Evolutionary conservation across 2,888 invertebrate species (phyloP), one percentile per base, ranked within the genome.

Genomic region (Luperina nickerlii): DNA sequence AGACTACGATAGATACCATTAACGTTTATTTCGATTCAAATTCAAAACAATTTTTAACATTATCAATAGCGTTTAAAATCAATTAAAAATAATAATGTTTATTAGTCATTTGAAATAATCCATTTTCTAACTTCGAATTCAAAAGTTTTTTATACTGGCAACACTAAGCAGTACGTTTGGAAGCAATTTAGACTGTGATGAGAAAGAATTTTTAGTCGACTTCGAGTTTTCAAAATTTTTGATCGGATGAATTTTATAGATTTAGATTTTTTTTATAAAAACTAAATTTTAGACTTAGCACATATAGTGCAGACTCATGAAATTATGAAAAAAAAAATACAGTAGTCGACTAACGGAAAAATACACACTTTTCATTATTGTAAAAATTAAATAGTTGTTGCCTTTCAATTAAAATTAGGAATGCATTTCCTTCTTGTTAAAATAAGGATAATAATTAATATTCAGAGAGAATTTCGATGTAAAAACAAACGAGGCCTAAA

Each of bases 111-210:
- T 72, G 38, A 75, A 71, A 87, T 80, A 84, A 62, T 78, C 69
- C 76, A 82, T 72, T 84, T 76, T 74, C 57, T 66, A 72, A 75
- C 60, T 72, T 75, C 51, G 20, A 20, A 66, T 78, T 86, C 71
- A 75, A 78, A 45, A 48, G 24, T 63, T 79, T 77, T 78, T 71
- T 79, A 76, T 69, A 86, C 57, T 83, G 76, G 89, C 78, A 83
- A 83, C 65, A 86, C 27, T 87, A n/a, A 82, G 63, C 51, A 76
- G 76, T 87, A 88, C 76, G 71, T 81, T 87, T 80, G 73, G 57
- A 88, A 85, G 86, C 70, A 88, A 89, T 89, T 80, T 88, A 83
- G 82, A 83, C 90, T 90, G 88, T 86, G 87, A 88, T 88, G 79
- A 70, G 74, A 84, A 89, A 79, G 81, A 89, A 84, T 86, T 88